Base-by-base conservation (phyloP, 2,797 vertebrate genomes). In the Epinephelus coioides region DNA sequence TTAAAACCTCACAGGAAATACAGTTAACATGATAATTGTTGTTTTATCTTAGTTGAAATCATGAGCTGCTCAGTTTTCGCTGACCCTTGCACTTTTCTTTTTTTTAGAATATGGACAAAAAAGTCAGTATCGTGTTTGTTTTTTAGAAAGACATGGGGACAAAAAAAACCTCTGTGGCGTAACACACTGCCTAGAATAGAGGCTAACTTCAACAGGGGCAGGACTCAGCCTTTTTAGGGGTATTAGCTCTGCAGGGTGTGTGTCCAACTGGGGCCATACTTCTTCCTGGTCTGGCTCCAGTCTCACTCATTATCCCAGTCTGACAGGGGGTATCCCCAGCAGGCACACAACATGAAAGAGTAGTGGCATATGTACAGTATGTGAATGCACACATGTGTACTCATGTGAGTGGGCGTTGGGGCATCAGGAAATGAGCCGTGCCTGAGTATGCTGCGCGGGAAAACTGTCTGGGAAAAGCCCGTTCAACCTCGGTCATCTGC, bases 361-460 rank as follows among this genome's bases (percentile, higher is more conserved):
- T 17, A 38, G 61, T 19, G 21, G 27, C 44, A 11, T 75, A 57
- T 77, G 44, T 70, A 71, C 71, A 71, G 54, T 78, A n/a, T 69
- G 72, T 79, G 63, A 51, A 19, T 62, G 57, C 59, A 49, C 79
- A 78, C 68, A 50, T 49, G 72, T 59, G 71, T 56, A 64, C 68
- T 70, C 18, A 7, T 43, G 62, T 44, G 40, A 72, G 87, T 79
- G 79, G 85, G 88, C 49, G 85, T 84, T 69, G 89, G 73, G 76
- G 65, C 65, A 43, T 49, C 91, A 91, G 94, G 93, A 96, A 94
- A 93, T 91, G 83, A 92, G 82, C 82, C 53, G 30, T 83, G 77
- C 84, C 84, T 84, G 89, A 88, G 93, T 95, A 92, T 88, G 88
- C 72, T 81, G 86, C 80, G 88, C 85, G 87, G 90, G 89, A 94